phyloP scores from a whole-genome alignment of 2,888 invertebrate genomes.

The Tineola bisselliella region DNA sequence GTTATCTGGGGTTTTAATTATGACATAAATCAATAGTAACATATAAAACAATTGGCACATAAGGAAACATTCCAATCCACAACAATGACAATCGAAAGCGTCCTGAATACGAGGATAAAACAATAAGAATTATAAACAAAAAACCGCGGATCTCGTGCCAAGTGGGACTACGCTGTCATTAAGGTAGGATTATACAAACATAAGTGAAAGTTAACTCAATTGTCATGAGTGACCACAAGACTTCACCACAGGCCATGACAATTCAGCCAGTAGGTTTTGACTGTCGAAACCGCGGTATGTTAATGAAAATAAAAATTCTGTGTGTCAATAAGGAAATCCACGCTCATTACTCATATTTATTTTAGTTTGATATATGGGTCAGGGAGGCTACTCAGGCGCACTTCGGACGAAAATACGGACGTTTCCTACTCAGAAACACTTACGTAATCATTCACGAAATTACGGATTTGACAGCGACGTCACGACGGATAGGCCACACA shows the following conservation, averaged over 20 bases:
- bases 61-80: not conserved
- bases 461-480: too few species aligned
- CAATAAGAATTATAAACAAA: slow-evolving; percentile 8
- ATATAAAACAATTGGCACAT: not conserved
- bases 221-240: slow-evolving; percentile 11
- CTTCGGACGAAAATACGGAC: too few species aligned
- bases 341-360: too few species aligned
- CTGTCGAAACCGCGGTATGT: not conserved
- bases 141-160: slow-evolving; percentile 12
- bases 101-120: slow-evolving; percentile 4
- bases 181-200: not conserved
- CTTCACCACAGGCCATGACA: slow-evolving; percentile 2
- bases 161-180: slow-evolving; percentile 4
- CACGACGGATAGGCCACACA: too few species aligned
- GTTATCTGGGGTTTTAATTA: too few species aligned
- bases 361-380: too few species aligned
- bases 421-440: too few species aligned
- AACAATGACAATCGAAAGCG: slow-evolving; percentile 10
- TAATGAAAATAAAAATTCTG: not conserved
- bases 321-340: not conserved
- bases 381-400: too few species aligned
- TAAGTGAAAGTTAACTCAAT: slow-evolving; percentile 6
- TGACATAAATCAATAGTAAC: not conserved
- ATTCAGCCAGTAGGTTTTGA: not conserved
- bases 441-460: too few species aligned